A percentile compares a stretch with the other conserved stretches of the same genome.
phyloP scores from a whole-genome alignment of 2,888 invertebrate species.

The Brenthis daphne region DNA sequence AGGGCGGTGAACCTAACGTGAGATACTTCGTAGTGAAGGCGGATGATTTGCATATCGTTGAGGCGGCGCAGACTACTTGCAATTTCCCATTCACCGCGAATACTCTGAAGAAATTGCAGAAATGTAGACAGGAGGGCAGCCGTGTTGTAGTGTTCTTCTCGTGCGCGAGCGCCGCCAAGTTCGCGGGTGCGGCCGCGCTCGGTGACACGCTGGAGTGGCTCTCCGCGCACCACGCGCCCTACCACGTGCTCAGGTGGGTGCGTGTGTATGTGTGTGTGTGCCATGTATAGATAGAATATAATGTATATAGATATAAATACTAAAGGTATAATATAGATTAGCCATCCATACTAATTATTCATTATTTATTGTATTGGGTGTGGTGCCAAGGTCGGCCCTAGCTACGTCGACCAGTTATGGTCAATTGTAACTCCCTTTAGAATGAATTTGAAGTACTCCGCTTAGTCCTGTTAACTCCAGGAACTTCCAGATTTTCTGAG shows the following conservation, averaged over 20 bases:
- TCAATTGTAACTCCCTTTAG: too few relatives aligned
- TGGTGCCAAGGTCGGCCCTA: too few relatives aligned
- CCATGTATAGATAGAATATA: too few relatives aligned
- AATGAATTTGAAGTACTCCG: too few relatives aligned
- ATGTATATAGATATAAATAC: too few relatives aligned
- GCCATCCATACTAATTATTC: too few relatives aligned
- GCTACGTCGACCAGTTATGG: too few relatives aligned
- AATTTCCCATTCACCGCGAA: slow-evolving; percentile 83
- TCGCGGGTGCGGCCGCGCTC: slow-evolving; percentile 62
- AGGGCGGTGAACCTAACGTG: slow-evolving; percentile 48
- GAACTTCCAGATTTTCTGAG: too few relatives aligned
- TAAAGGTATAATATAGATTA: too few relatives aligned
- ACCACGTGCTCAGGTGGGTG: slow-evolving; percentile 60
- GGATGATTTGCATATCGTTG: slow-evolving; percentile 79
- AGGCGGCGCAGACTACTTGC: slow-evolving; percentile 78
- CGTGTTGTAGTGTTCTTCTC: slow-evolving; percentile 67
- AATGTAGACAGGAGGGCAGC: slow-evolving; percentile 74
- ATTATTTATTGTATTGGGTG: too few relatives aligned
- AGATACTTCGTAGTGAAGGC: slow-evolving; percentile 84
- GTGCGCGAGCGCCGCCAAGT: slow-evolving; percentile 61
- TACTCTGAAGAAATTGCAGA: slow-evolving; percentile 84
- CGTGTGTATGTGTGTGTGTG: too few relatives aligned
- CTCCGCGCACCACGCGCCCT: slow-evolving; percentile 60
- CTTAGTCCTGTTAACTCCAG: too few relatives aligned
- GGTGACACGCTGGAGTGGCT: slow-evolving; percentile 46